phyloP scores from a whole-genome alignment of 2,113 vertebrate species.

The Natator depressus region DNA sequence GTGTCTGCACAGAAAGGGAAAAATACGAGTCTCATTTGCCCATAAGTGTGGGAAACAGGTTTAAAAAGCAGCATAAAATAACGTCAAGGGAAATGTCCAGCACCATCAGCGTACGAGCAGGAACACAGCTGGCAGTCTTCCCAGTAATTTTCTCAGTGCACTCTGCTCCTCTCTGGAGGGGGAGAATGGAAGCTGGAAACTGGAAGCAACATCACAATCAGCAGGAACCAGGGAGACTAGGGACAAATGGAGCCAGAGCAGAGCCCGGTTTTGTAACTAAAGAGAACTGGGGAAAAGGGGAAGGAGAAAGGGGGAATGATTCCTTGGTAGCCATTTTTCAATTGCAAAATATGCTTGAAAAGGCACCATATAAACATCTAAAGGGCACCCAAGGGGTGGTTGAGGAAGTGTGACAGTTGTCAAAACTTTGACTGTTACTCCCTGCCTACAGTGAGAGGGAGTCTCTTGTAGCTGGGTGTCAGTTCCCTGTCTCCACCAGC shows the following conservation, averaged over 20 bases:
- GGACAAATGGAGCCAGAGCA: neutral
- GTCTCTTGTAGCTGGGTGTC: neutral
- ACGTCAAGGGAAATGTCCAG: neutral
- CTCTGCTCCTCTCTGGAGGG: neutral
- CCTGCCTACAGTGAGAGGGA: neutral
- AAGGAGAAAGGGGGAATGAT: neutral
- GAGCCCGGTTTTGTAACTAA: neutral
- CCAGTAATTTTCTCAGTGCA: neutral
- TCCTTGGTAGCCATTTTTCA: neutral
- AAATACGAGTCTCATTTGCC: neutral
- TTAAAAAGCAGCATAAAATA: neutral
- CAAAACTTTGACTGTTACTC: neutral
- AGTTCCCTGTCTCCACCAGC: neutral
- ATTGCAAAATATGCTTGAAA: neutral
- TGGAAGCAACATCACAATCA: neutral
- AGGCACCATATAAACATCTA: neutral
- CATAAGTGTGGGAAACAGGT: neutral
- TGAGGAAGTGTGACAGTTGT: neutral
- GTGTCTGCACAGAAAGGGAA: neutral
- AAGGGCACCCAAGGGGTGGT: neutral
- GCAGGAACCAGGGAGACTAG: fast-evolving
- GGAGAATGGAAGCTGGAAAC: neutral
- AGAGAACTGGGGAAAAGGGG: neutral
- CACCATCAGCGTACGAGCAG: neutral
- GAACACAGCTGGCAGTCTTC: neutral